These are phyloP conservation scores for Pocillopora grandis DNA, from an alignment of 92 coral and sea anemone species.

Conservation along the genomic window DNA sequence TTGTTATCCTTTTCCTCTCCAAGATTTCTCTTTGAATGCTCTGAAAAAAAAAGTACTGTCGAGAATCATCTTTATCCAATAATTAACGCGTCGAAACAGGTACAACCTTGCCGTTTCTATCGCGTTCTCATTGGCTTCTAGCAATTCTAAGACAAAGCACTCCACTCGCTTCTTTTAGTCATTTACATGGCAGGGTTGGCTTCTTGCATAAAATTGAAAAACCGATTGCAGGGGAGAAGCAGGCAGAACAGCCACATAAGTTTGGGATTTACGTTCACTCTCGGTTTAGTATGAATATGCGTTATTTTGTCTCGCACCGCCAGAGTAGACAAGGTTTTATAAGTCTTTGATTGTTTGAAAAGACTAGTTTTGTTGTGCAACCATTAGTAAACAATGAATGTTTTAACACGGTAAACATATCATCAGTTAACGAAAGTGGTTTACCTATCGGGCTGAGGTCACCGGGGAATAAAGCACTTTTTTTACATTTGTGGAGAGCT, in stretches of 20 bases:
- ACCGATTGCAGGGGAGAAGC: background rate
- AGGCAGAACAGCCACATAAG: background rate
- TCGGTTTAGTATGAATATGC: background rate
- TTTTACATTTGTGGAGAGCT: background rate
- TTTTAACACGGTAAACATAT: slow-evolving; percentile 60
- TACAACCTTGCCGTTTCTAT: background rate
- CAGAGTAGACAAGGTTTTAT: slow-evolving; percentile 56
- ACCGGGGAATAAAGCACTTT: background rate
- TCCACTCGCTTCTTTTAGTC: background rate
- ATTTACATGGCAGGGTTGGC: background rate
- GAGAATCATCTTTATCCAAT: background rate
- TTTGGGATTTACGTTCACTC: background rate
- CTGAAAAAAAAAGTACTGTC: background rate
- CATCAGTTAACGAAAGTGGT: slow-evolving; percentile 9
- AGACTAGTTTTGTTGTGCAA: slow-evolving; percentile 58
- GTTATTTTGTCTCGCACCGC: slow-evolving; percentile 16
- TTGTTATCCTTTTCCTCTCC: background rate
- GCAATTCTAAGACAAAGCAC: slow-evolving; percentile 7
- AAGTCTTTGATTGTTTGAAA: slow-evolving; percentile 45
- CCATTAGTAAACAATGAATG: slow-evolving; percentile 62
- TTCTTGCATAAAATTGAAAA: background rate
- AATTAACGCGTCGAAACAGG: background rate
- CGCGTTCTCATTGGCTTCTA: background rate
- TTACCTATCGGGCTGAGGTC: background rate
- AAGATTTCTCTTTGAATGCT: background rate